phyloP scores from a whole-genome alignment of 2,797 vertebrate species.

The Sebastes trivittatus region DNA sequence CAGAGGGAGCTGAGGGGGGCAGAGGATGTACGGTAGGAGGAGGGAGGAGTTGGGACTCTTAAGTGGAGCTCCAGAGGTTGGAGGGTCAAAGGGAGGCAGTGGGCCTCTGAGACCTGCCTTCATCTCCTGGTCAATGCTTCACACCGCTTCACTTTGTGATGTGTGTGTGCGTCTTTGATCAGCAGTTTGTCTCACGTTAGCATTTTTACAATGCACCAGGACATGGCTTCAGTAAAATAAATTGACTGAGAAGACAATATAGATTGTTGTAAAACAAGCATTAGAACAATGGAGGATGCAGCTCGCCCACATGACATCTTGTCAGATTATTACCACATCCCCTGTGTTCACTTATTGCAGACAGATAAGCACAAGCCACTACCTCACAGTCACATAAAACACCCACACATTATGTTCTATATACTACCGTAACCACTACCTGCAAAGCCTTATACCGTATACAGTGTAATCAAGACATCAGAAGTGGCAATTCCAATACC shows the following conservation, averaged over 20 bases:
- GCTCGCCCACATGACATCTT: neutral
- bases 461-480: neutral
- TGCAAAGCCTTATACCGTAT: neutral
- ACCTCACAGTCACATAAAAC: neutral
- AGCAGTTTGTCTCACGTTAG: slow-evolving; percentile 45
- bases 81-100: slow-evolving; percentile 44
- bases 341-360: neutral
- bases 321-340: neutral
- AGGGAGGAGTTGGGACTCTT: slow-evolving; percentile 19
- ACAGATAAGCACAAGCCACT: neutral
- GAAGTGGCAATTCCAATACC: neutral
- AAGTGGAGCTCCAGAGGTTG: slow-evolving; percentile 37
- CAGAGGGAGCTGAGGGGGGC: slow-evolving; percentile 23
- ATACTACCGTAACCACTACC: neutral
- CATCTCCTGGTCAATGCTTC: slow-evolving; percentile 40
- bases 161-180: slow-evolving; percentile 26
- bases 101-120: slow-evolving; percentile 41
- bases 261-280: slow-evolving; percentile 15
- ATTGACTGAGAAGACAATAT: slow-evolving; percentile 10
- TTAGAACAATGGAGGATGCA: neutral
- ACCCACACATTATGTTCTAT: neutral
- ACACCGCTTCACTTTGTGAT: slow-evolving; percentile 13
- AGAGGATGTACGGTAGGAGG: slow-evolving; percentile 1
- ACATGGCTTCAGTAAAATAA: slow-evolving; percentile 18
- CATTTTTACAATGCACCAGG: slow-evolving; percentile 4